A percentile compares a stretch with the other conserved stretches of the same genome.
phyloP scores from a whole-genome alignment of 2,888 invertebrate species.

The Rapana venosa region DNA sequence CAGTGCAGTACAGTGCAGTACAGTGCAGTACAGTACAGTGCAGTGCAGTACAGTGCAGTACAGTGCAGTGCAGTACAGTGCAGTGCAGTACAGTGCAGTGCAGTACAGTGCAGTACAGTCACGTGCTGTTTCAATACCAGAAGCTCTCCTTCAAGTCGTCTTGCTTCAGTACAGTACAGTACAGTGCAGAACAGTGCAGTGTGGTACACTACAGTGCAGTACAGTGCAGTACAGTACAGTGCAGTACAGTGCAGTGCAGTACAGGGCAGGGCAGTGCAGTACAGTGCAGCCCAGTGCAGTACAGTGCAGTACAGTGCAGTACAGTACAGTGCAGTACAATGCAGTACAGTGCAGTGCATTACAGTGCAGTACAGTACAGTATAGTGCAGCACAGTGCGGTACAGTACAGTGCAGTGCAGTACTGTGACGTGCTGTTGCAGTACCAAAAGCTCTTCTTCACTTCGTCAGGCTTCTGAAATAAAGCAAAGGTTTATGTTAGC shows the following conservation, averaged over 20 bases:
- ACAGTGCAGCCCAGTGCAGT: background rate
- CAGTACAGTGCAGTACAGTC: slow-evolving; percentile 8
- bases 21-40: slow-evolving; percentile 28
- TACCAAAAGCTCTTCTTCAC: background rate
- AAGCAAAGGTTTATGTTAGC: background rate
- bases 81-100: slow-evolving; percentile 24
- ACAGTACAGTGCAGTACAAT: background rate
- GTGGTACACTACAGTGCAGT: slow-evolving; percentile 6
- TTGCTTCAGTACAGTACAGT: background rate
- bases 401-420: background rate
- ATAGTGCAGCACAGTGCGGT: background rate
- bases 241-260: background rate
- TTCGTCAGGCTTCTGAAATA: background rate
- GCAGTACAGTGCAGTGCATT: background rate
- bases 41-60: slow-evolving; percentile 29
- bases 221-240: background rate
- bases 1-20: slow-evolving; percentile 8
- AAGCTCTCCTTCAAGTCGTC: too few relatives aligned
- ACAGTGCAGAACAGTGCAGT: background rate
- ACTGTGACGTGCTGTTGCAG: background rate
- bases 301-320: background rate
- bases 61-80: slow-evolving; percentile 23
- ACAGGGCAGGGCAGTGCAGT: background rate
- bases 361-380: background rate
- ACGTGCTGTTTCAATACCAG: background rate